These are phyloP conservation scores for Microctenopoma stevenorrisi DNA, from an alignment of 2,797 vertebrate species.

Conservation along the genomic window DNA sequence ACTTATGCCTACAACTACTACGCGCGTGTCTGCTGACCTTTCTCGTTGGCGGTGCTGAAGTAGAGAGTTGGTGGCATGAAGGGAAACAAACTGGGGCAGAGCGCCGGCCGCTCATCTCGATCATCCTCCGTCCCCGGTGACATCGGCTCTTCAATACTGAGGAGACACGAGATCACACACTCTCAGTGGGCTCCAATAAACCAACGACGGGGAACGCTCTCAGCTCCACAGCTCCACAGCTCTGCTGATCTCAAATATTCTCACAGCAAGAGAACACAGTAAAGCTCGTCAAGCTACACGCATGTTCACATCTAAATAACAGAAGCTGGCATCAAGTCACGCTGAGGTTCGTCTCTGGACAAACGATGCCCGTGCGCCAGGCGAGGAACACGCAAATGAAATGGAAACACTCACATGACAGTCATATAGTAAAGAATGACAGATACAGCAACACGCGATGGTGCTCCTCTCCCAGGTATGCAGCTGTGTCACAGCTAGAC, in stretches of 20 bases:
- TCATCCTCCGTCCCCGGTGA: slow-evolving; percentile 77
- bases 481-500: slow-evolving; percentile 5
- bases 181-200: too few relatives aligned
- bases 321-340: slow-evolving; percentile 26
- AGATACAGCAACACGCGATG: neutral
- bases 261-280: slow-evolving; percentile 36
- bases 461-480: slow-evolving; percentile 6
- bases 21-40: slow-evolving; percentile 81
- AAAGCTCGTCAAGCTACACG: slow-evolving; percentile 18
- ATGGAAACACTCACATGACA: slow-evolving; percentile 77
- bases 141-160: slow-evolving; percentile 79
- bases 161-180: neutral
- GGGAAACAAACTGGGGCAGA: slow-evolving; percentile 93
- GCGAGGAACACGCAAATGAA: neutral
- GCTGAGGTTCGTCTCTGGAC: neutral
- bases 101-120: slow-evolving; percentile 86
- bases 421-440: slow-evolving; percentile 71
- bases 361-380: slow-evolving; percentile 1
- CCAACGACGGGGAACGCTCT: neutral
- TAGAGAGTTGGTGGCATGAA: slow-evolving; percentile 91
- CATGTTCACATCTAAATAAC: slow-evolving; percentile 24
- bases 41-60: slow-evolving; percentile 91
- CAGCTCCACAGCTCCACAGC: neutral
- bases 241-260: neutral
- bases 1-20: neutral